Percentiles rank a stretch among this genome's conserved stretches.
phyloP scores from a whole-genome alignment of 2,113 vertebrate genomes.

The Gobius niger region DNA sequence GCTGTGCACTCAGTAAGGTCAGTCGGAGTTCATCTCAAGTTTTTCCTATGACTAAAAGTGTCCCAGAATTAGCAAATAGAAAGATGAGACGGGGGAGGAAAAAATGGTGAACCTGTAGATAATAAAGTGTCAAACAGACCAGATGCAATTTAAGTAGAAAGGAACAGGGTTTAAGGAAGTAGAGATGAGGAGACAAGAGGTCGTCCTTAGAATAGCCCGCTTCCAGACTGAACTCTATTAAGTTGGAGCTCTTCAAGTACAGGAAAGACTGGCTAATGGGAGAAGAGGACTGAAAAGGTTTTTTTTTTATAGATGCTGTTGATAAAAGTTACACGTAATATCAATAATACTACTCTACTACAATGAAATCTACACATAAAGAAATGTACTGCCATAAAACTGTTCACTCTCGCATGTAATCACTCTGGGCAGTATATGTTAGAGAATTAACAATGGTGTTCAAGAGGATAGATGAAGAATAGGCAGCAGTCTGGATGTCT shows the following conservation, averaged over 20 bases:
- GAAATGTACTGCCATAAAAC: too few species aligned
- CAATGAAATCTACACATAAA: too few species aligned
- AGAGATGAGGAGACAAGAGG: constrained; percentile 22
- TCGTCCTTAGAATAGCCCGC: constrained; percentile 61
- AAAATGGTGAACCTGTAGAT: background rate
- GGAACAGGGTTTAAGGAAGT: background rate
- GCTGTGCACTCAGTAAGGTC: constrained; percentile 41
- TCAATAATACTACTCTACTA: background rate
- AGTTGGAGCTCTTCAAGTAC: constrained; percentile 53
- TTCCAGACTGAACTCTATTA: constrained; percentile 57
- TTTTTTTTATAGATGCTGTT: too few species aligned
- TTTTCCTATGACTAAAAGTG: constrained; percentile 22
- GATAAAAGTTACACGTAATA: background rate
- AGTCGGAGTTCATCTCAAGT: constrained; percentile 48
- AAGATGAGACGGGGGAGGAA: background rate
- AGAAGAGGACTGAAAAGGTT: background rate
- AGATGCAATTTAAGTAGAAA: background rate
- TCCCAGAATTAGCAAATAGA: constrained; percentile 32
- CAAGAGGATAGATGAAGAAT: too few species aligned
- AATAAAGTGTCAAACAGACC: constrained; percentile 5
- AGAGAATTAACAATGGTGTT: too few species aligned
- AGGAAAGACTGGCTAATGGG: constrained; percentile 44
- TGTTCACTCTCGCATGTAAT: too few species aligned
- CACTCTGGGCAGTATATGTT: too few species aligned
- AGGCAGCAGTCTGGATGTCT: too few species aligned